Evolutionary conservation across 2,888 invertebrate genomes (phyloP), one percentile per base, ranked within the genome.

Genomic region (Cloeon dipterum): DNA sequence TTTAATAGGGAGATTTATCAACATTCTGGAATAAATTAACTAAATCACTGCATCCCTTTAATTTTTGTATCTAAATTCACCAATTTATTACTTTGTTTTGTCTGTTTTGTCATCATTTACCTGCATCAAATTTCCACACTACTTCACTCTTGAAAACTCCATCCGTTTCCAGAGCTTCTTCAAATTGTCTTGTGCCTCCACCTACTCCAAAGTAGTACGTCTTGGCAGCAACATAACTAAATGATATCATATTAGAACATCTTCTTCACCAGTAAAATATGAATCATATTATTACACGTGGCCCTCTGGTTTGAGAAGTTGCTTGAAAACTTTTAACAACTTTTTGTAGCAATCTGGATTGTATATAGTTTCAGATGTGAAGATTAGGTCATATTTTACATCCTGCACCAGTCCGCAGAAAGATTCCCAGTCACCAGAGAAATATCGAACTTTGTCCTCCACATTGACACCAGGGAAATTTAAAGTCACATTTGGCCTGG

Each of bases 161-260:
- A 47, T 66, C 65, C 34, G 59, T 56, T 40, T 59, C 50, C 5
- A 88, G 46, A 36, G 64, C 53, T 32, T 66, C 53, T 53, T 76
- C 68, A 62, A 93, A 94, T 45, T 76, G 68, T 42, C 71, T 59
- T 26, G 74, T 62, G 10, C 85, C 75, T 36, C 94, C 94, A 10
- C 93, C 93, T 17, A 93, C 85, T 42, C 94, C 94, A 63, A 94
- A 94, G 56, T 96, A 96, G 56, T 77, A 73, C 11, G 70, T 70
- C 63, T 94, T 96, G 3, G 86, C 91, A 37, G 89, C 91, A 39
- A 94, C 55, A 53, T 70, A 74, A 40, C 61, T 62, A 45, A 25
- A 36, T 19, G 7, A 25, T 14, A 18, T 23, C n/a, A 8, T 2
- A 32, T 34, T 46, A 44, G 37, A 20, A n/a, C n/a, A n/a, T n/a